Evolutionary conservation across 1,140 invertebrate species (phyloP).

Genomic region (Dreissena polymorpha): DNA sequence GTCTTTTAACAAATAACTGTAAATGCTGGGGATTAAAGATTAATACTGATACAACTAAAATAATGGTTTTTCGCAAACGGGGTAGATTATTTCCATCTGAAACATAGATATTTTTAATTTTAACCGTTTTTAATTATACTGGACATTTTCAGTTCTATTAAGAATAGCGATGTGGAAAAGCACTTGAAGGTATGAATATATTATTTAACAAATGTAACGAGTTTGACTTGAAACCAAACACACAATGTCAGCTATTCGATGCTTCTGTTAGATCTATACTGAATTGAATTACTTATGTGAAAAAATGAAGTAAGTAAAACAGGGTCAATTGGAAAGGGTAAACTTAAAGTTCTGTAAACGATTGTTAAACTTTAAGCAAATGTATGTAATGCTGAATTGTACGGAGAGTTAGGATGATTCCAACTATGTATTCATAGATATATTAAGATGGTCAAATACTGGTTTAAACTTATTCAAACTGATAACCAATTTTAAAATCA

Average conservation of each 20-base stretch:
- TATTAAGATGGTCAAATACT: background rate
- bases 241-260: background rate
- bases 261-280: conserved; percentile 14
- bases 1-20: no score
- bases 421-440: background rate
- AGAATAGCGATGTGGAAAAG: background rate
- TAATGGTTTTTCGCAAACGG: no score
- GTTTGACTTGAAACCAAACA: conserved; percentile 1
- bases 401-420: background rate
- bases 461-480: conserved; percentile 1
- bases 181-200: background rate
- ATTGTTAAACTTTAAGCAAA: no score
- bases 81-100: no score
- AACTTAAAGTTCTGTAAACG: background rate
- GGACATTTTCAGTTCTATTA: no score
- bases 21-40: no score
- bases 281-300: background rate
- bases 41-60: no score
- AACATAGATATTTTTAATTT: no score
- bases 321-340: conserved; percentile 1
- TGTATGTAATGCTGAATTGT: background rate
- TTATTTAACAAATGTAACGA: background rate
- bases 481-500: background rate
- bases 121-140: no score
- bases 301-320: background rate